A percentile compares a stretch with the other conserved stretches of the same genome.
Evolutionary conservation across 2,797 vertebrate species (phyloP).

Genomic region (Artibeus lituratus): DNA sequence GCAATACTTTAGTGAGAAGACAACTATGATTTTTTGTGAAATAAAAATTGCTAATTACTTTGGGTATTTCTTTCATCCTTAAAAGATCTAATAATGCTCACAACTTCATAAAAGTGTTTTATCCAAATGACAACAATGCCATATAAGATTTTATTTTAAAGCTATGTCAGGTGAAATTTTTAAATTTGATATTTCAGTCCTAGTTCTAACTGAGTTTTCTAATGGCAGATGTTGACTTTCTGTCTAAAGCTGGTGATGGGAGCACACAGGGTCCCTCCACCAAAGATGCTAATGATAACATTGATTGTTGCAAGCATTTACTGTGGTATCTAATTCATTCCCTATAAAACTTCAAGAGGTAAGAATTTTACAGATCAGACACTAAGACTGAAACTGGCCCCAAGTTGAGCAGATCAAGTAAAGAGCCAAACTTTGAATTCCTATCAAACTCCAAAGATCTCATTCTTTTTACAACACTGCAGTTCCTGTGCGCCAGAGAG

Average conservation of each 20-base stretch:
- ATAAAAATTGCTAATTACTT: conserved; percentile 69
- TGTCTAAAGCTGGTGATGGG: neutral
- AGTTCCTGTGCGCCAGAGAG: neutral
- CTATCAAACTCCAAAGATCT: neutral
- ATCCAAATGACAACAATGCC: neutral
- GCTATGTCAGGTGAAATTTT: conserved; percentile 35
- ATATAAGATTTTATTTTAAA: conserved; percentile 19
- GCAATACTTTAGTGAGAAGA: conserved; percentile 26
- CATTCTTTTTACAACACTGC: neutral
- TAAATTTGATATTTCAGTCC: neutral
- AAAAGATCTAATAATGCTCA: conserved; percentile 53
- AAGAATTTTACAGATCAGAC: neutral
- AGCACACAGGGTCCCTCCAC: neutral
- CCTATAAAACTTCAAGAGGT: neutral
- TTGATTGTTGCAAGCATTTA: neutral
- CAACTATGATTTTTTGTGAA: conserved; percentile 55
- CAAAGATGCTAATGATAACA: neutral
- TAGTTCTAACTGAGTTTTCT: neutral
- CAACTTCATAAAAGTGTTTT: conserved; percentile 55
- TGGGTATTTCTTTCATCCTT: conserved; percentile 43
- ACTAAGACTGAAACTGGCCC: neutral
- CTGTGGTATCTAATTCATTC: neutral
- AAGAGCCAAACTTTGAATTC: neutral
- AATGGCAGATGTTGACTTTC: neutral
- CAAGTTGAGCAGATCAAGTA: neutral